Percentiles rank a stretch among this genome's conserved stretches.
phyloP scores from a whole-genome alignment of 2,113 vertebrate genomes.

The Zeus faber region DNA sequence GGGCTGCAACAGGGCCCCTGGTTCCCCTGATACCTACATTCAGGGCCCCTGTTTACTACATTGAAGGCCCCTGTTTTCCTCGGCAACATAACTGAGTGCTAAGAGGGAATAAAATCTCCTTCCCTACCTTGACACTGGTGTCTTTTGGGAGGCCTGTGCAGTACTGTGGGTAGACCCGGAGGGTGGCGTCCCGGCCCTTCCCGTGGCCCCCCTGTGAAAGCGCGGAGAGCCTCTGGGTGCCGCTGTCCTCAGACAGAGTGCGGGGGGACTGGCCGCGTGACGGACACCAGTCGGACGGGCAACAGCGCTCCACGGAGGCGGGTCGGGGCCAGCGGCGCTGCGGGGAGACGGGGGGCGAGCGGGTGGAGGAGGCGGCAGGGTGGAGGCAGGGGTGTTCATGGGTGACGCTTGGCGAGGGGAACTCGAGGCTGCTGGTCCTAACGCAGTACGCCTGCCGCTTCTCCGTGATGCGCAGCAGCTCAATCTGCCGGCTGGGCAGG shows the following conservation, averaged over 20 bases:
- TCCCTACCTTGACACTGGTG: slow-evolving; percentile 86
- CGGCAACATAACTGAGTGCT: too few species aligned
- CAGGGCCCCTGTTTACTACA: too few species aligned
- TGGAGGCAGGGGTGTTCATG: slow-evolving; percentile 63
- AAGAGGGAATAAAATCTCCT: too few species aligned
- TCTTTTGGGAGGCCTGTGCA: slow-evolving; percentile 85
- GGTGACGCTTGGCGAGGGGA: slow-evolving; percentile 71
- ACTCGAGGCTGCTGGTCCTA: slow-evolving; percentile 88
- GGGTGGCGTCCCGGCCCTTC: slow-evolving; percentile 71
- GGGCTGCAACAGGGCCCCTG: too few species aligned
- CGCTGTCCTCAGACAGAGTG: slow-evolving; percentile 79
- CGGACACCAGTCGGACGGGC: slow-evolving; percentile 39
- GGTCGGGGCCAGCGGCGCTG: slow-evolving; percentile 70
- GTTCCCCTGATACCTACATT: too few species aligned
- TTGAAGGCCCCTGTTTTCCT: too few species aligned
- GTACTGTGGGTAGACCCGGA: slow-evolving; percentile 84
- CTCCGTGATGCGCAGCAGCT: slow-evolving; percentile 86
- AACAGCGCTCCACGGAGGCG: slow-evolving; percentile 79
- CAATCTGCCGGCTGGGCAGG: slow-evolving; percentile 87
- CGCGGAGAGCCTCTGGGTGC: slow-evolving; percentile 72
- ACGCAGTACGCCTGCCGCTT: slow-evolving; percentile 88
- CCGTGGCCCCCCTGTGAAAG: slow-evolving; percentile 55
- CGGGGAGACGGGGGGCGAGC: slow-evolving; percentile 60
- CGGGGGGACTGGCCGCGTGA: slow-evolving; percentile 48
- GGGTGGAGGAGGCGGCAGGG: slow-evolving; percentile 56